Percentiles rank a stretch among this genome's conserved stretches.
phyloP scores from a whole-genome alignment of 2,888 invertebrate genomes.

The Hanleya hanleyi region DNA sequence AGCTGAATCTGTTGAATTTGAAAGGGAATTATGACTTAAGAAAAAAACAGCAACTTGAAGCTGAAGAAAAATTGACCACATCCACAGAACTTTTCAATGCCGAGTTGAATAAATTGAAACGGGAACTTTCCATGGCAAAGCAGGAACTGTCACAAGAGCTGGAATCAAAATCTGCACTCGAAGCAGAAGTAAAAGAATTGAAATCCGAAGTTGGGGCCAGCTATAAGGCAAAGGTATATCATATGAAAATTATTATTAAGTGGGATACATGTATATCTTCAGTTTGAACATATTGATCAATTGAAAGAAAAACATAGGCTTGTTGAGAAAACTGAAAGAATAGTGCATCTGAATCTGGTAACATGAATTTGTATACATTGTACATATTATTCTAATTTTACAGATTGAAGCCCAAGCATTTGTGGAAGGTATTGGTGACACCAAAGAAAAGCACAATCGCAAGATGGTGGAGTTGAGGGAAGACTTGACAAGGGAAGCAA shows the following conservation, averaged over 20 bases:
- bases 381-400: neutral
- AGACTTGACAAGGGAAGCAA: slow-evolving; percentile 60
- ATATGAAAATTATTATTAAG: too few relatives aligned
- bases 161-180: slow-evolving; percentile 45
- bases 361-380: neutral
- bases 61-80: slow-evolving; percentile 51
- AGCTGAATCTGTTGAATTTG: slow-evolving; percentile 56
- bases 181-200: slow-evolving; percentile 54
- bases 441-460: slow-evolving; percentile 59
- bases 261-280: too few relatives aligned
- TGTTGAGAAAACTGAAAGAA: too few relatives aligned
- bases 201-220: slow-evolving; percentile 55
- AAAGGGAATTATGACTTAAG: slow-evolving; percentile 56
- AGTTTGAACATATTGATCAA: too few relatives aligned
- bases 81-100: slow-evolving; percentile 56
- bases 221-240: slow-evolving; percentile 53
- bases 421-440: slow-evolving; percentile 49
- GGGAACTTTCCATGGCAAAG: slow-evolving; percentile 49
- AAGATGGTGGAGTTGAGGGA: slow-evolving; percentile 60
- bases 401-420: slow-evolving; percentile 56
- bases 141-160: slow-evolving; percentile 52
- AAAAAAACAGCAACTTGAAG: slow-evolving; percentile 46
- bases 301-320: too few relatives aligned
- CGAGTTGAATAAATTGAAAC: slow-evolving; percentile 52
- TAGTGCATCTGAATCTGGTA: too few relatives aligned